Evolutionary conservation across 2,888 invertebrate species (phyloP).

Genomic region (Pseudococcus viburni): DNA sequence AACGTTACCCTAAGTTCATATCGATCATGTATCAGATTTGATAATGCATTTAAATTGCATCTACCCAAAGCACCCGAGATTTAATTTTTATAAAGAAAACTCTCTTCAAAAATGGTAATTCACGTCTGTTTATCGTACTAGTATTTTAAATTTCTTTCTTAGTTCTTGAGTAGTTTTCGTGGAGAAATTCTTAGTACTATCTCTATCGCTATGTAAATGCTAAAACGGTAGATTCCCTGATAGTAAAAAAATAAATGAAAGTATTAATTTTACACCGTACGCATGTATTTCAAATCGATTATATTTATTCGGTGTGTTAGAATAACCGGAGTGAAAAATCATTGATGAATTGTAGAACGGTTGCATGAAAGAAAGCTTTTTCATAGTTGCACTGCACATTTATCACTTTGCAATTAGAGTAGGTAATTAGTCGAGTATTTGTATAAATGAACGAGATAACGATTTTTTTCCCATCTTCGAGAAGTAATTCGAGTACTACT

Average conservation of each 20-base stretch:
- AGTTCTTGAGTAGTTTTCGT: not conserved
- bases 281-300: conserved; percentile 10
- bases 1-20: not conserved
- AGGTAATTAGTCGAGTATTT: conserved; percentile 28
- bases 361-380: conserved; percentile 32
- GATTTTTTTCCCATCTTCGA: not conserved
- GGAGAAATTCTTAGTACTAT: not conserved
- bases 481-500: not conserved
- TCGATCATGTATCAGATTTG: conserved; percentile 31
- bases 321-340: not conserved
- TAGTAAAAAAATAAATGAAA: not conserved
- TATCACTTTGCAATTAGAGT: conserved; percentile 11
- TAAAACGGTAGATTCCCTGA: not conserved
- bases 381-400: conserved; percentile 7
- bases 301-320: not conserved
- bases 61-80: not conserved
- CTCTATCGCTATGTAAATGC: not conserved
- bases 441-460: not conserved
- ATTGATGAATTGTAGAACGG: not conserved
- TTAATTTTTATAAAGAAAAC: conserved; percentile 48
- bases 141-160: not conserved
- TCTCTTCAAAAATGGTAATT: conserved; percentile 48
- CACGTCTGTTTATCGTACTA: conserved; percentile 12
- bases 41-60: conserved; percentile 52
- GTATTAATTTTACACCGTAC: not conserved